phyloP scores from a whole-genome alignment of 64 coral and sea anemone genomes.

The Astreopora myriophthalma region DNA sequence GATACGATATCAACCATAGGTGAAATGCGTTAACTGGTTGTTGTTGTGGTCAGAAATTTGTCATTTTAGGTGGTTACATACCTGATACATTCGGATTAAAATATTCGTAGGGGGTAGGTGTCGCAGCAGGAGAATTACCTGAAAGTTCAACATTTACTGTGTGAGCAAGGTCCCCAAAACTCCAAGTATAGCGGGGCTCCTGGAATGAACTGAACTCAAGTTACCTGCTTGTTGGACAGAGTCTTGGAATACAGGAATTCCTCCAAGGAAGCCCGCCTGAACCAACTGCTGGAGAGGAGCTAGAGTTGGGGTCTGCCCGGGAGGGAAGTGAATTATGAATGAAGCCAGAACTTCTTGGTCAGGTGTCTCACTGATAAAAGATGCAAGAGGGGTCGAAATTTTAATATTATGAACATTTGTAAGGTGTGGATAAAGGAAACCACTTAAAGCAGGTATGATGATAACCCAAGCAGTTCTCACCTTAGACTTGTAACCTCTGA shows the following conservation, averaged over 20 bases:
- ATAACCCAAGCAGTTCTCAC: not conserved
- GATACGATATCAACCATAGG: no score
- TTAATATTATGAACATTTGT: not conserved
- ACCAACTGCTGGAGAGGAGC: conserved; percentile 48
- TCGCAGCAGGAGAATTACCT: not conserved
- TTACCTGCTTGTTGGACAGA: conserved; percentile 24
- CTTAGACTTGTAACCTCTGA: conserved; percentile 46
- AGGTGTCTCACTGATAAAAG: not conserved
- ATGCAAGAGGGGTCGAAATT: not conserved
- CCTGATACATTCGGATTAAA: not conserved
- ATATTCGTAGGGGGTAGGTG: not conserved
- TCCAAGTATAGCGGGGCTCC: not conserved
- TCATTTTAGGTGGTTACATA: not conserved
- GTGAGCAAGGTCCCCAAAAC: not conserved
- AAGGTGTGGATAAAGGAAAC: not conserved
- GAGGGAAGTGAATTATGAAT: conserved; percentile 38
- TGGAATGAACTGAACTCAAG: not conserved
- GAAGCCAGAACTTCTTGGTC: conserved; percentile 51
- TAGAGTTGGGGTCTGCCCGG: conserved; percentile 28
- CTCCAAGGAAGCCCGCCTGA: conserved; percentile 39
- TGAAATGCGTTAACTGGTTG: not conserved
- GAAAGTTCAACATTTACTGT: not conserved
- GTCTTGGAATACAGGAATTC: conserved; percentile 47
- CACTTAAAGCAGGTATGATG: no score
- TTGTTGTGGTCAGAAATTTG: not conserved